Evolutionary conservation across 1,140 invertebrate genomes (phyloP).

Genomic region (Coenobita brevimanus): DNA sequence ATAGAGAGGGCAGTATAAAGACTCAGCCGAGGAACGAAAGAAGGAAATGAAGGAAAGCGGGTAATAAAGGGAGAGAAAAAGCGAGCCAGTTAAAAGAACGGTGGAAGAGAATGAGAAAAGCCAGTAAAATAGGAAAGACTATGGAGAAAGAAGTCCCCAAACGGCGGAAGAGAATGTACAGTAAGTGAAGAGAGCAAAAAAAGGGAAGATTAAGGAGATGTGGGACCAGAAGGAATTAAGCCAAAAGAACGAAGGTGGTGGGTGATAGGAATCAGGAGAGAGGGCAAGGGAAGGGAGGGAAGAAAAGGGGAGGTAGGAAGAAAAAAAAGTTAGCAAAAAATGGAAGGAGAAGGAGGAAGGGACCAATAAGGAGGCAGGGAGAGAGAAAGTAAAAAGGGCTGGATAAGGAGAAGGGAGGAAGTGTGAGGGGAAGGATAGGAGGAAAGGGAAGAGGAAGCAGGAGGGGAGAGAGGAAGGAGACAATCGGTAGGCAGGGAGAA

Average conservation of each 20-base stretch:
- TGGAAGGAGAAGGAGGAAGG: not conserved
- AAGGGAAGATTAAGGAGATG: not conserved
- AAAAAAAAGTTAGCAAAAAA: not conserved
- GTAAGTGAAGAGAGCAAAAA: not conserved
- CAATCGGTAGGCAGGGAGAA: not conserved
- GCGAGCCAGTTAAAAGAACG: not conserved
- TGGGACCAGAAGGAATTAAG: not conserved
- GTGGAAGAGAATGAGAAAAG: not conserved
- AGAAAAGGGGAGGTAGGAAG: not conserved
- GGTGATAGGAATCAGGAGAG: not conserved
- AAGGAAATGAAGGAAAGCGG: not conserved
- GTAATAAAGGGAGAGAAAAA: conserved; percentile 6
- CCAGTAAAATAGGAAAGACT: not conserved
- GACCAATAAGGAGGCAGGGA: not conserved
- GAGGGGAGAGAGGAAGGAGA: not conserved
- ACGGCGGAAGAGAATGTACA: not conserved
- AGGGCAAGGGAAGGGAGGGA: not conserved
- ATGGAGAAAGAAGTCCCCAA: not conserved
- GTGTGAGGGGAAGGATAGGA: not conserved
- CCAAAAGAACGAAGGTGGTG: not conserved
- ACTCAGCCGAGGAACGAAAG: not conserved
- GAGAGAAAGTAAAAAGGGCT: not conserved
- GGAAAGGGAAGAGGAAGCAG: not conserved
- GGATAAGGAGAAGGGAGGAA: not conserved
- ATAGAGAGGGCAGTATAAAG: not conserved